A percentile compares a stretch with the other conserved stretches of the same genome.
Conservation (phyloP, 2,888 invertebrate species). For the Toxonevra muliebris region DNA sequence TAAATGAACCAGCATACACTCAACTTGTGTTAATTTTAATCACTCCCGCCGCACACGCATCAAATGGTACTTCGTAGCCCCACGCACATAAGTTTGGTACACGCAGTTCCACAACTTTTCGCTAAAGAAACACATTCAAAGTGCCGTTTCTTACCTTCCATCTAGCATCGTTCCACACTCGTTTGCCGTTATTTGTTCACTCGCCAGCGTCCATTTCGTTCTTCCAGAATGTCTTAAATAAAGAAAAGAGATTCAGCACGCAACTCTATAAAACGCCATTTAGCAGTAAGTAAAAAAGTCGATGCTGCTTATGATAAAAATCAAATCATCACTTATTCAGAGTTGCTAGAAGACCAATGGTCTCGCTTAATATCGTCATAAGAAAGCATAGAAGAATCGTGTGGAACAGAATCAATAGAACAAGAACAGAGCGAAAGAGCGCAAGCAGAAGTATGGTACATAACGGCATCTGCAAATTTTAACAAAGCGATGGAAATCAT, state of each 20-base stretch:
- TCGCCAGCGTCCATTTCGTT: no score
- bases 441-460: background rate
- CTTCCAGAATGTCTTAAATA: no score
- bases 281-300: background rate
- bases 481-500: background rate
- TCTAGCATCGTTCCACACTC: no score
- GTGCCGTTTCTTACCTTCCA: no score
- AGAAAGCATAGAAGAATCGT: constrained; percentile 3
- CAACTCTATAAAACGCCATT: constrained; percentile 3
- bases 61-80: no score
- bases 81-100: no score
- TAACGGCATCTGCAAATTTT: background rate
- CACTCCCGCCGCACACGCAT: no score
- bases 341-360: constrained; percentile 3
- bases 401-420: constrained; percentile 1
- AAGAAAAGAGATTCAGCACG: constrained; percentile 3
- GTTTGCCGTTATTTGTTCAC: no score
- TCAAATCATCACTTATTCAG: background rate
- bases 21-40: no score
- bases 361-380: background rate
- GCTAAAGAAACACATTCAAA: no score
- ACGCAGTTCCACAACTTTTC: no score
- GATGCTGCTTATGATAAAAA: background rate
- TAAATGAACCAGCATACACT: no score
- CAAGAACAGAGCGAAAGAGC: constrained; percentile 2